These are phyloP conservation scores for Ornithoptera alexandrae DNA, from an alignment of 2,888 invertebrate species.

Conservation along the genomic window DNA sequence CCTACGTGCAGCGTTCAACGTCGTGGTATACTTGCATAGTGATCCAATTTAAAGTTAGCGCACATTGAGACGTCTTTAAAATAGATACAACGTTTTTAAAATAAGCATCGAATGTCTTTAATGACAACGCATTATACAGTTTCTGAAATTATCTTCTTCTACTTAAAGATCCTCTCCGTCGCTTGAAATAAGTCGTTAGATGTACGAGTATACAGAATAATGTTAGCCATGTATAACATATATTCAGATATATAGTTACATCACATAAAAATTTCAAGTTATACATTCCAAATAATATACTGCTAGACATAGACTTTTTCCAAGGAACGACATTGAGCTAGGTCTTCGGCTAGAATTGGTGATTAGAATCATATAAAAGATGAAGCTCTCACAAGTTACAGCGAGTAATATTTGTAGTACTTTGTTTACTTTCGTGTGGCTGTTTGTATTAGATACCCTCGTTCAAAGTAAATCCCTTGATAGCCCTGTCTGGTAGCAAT, in stretches of 20 bases:
- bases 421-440: slow-evolving; percentile 59
- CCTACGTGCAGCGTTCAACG: slow-evolving; percentile 29
- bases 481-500: slow-evolving; percentile 72
- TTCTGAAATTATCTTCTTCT: too few species aligned
- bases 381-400: neutral
- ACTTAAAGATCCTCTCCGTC: too few species aligned
- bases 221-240: neutral
- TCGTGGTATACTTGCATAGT: slow-evolving; percentile 29
- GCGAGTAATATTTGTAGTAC: slow-evolving; percentile 28
- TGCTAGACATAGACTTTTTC: too few species aligned
- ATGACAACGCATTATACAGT: too few species aligned
- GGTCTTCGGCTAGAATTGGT: neutral
- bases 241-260: neutral
- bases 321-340: too few species aligned
- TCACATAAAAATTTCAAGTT: too few species aligned
- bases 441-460: slow-evolving; percentile 61
- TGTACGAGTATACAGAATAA: too few species aligned
- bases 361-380: slow-evolving; percentile 6
- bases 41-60: slow-evolving; percentile 27
- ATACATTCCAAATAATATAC: too few species aligned
- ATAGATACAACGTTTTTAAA: slow-evolving; percentile 4
- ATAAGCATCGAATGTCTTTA: neutral
- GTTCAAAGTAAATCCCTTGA: slow-evolving; percentile 73
- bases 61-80: slow-evolving; percentile 20
- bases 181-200: too few species aligned